Evolutionary conservation across 1,140 invertebrate species (phyloP), one percentile per base, ranked within the genome.

Genomic region (Formica selysi): DNA sequence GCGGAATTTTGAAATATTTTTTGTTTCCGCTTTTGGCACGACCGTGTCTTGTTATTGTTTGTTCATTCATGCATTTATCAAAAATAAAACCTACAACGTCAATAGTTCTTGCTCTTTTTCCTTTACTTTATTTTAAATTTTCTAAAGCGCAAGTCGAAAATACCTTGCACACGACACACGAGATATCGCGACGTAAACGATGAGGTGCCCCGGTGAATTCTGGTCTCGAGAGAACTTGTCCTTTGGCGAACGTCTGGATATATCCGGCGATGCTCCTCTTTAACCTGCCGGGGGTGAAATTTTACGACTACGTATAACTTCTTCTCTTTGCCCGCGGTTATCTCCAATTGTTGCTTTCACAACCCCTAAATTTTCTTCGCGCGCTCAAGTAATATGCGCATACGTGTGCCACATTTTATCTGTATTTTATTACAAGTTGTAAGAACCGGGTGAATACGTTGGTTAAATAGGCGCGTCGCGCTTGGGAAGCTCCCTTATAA

Each of bases 381-480:
- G 22, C 13, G 11, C 11, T 8, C 26, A 26, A 74, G 62, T 83
- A 73, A 74, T 61, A 73, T 57, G 54, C 38, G 19, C 54, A 54
- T 83, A 62, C 0, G 26, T 29, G 26, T 29, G 26, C 11, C 71
- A 48, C 78, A 36, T 74, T 73, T 48, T 22, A 83, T 13, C 29
- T 83, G 68, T 62, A 48, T 74, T 74, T 74, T 74, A 74, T 48
- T n/a, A 83, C n/a, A 36, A 74, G 41, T 83, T 74, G 62, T 81
- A 83, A 62, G 54, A 83, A 32, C n/a, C n/a, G 13, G 26, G 7
- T 29, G 61, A 36, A 41, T 68, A 44, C 0, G n/a, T 41, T 19
- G 51, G 51, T 48, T 73, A 73, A 68, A 71, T 44, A 73, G 48
- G 16, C 48, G 16, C 29, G 3, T 3, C 32, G 48, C 41, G 51